These are phyloP conservation scores for Nomada hirtipes DNA, from an alignment of 2,888 invertebrate species.

Conservation along the genomic window DNA sequence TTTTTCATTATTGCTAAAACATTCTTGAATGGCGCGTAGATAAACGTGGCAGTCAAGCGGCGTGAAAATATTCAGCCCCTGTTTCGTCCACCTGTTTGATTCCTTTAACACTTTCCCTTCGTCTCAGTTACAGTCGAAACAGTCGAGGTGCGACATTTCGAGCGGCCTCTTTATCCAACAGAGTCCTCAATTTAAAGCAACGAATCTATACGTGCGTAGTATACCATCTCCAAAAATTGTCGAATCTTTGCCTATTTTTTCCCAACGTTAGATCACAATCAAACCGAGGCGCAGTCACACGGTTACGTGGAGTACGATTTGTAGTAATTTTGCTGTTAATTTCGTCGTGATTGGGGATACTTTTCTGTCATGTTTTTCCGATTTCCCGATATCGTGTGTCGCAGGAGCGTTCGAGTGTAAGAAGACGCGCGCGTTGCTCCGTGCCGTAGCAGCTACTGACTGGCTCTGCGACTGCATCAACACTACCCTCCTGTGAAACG, in stretches of 20 bases:
- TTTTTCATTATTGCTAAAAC: not conserved
- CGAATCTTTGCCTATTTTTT: not conserved
- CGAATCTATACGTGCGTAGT: not conserved
- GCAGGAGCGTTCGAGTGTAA: constrained; percentile 39
- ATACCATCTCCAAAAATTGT: not conserved
- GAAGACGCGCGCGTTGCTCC: constrained; percentile 76
- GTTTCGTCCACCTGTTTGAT: constrained; percentile 65
- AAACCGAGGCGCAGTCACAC: not conserved
- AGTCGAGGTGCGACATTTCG: not conserved
- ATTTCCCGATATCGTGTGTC: constrained; percentile 19
- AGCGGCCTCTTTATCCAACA: too few species aligned
- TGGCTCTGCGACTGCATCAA: constrained; percentile 77
- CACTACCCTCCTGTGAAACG: constrained; percentile 75
- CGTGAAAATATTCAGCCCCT: not conserved
- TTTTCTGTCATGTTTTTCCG: constrained; percentile 54
- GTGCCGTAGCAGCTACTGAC: constrained; percentile 82
- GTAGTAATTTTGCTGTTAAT: not conserved
- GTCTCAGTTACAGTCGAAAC: constrained; percentile 14
- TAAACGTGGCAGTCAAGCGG: not conserved
- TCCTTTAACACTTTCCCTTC: constrained; percentile 55
- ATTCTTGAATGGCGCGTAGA: not conserved
- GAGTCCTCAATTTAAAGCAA: not conserved
- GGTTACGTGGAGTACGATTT: not conserved
- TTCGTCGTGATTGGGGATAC: not conserved
- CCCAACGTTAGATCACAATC: not conserved